Conservation (phyloP, 2,797 vertebrate species). For the Eupleurogrammus muticus region DNA sequence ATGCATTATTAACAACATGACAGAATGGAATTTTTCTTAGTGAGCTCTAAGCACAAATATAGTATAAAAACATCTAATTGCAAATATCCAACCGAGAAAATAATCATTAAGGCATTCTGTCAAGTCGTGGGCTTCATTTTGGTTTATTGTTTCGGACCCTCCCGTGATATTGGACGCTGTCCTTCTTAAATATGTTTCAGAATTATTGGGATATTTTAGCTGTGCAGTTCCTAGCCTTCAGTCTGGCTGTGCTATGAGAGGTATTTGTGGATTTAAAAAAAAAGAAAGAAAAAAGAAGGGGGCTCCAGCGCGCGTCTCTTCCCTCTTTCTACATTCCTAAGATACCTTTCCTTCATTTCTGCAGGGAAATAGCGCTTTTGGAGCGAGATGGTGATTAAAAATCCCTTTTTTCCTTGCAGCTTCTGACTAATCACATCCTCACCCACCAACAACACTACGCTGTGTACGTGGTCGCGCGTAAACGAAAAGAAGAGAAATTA, state of each 20-base stretch:
- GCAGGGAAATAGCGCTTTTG: constrained; percentile 31
- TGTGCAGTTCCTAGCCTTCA: constrained; percentile 23
- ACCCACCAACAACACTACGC: background rate
- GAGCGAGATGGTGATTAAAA: background rate
- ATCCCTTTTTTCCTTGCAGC: background rate
- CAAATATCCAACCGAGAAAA: no score
- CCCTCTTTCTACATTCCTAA: constrained; percentile 76
- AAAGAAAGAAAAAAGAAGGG: background rate
- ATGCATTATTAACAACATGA: no score
- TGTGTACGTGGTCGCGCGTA: constrained; percentile 10
- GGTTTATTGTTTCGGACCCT: constrained; percentile 2
- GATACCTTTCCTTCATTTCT: constrained; percentile 62
- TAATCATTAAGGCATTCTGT: no score
- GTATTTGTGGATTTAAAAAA: constrained; percentile 53
- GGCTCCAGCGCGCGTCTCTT: constrained; percentile 58
- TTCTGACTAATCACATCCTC: background rate
- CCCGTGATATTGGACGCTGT: background rate
- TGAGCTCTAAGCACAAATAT: no score
- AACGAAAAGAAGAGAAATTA: background rate
- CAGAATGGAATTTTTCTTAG: no score
- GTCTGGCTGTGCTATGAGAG: constrained; percentile 49
- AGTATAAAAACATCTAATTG: no score
- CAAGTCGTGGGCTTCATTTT: no score
- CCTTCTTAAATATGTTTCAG: background rate
- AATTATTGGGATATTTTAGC: constrained; percentile 22